A percentile compares a stretch with the other conserved stretches of the same genome.
Conservation (phyloP, 2,797 vertebrate genomes). For the Apogon talboti region DNA sequence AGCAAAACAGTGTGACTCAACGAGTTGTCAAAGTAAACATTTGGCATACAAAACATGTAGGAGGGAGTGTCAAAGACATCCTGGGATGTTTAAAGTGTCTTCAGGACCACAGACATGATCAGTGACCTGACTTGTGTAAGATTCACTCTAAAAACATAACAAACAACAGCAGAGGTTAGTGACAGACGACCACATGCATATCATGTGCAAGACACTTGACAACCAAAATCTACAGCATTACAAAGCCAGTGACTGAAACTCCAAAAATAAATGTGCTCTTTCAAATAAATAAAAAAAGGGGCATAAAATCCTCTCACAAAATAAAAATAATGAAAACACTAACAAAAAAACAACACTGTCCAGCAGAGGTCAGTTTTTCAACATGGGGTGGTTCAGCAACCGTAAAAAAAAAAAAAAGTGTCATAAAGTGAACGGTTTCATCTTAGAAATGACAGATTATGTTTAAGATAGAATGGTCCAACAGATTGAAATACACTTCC, state of each 20-base stretch:
- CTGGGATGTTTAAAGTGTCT: slow-evolving; percentile 3
- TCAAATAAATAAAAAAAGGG: slow-evolving; percentile 16
- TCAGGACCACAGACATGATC: slow-evolving; percentile 24
- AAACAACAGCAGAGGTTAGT: slow-evolving; percentile 1
- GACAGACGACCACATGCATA: slow-evolving; percentile 5
- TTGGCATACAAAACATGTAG: slow-evolving; percentile 34
- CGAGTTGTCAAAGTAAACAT: slow-evolving; percentile 34
- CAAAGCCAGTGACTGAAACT: slow-evolving; percentile 28
- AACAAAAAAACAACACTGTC: slow-evolving; percentile 47
- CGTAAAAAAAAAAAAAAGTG: slow-evolving; percentile 7
- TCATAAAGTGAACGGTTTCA: slow-evolving; percentile 11
- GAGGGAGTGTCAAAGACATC: slow-evolving; percentile 13
- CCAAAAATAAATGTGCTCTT: slow-evolving; percentile 47
- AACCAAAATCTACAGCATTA: slow-evolving; percentile 41
- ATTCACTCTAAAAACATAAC: slow-evolving; percentile 3
- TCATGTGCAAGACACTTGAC: slow-evolving; percentile 44
- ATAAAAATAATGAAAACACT: slow-evolving; percentile 38
- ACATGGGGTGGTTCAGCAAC: slow-evolving; percentile 8
- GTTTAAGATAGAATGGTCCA: background rate
- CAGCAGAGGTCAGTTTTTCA: slow-evolving; percentile 45
- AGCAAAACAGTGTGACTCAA: background rate
- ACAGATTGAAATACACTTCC: background rate
- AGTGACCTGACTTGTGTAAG: slow-evolving; percentile 5
- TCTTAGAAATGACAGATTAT: slow-evolving; percentile 17
- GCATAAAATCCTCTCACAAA: slow-evolving; percentile 30